Conservation (phyloP, 2,113 vertebrate genomes). For the Pteropus alecto region DNA sequence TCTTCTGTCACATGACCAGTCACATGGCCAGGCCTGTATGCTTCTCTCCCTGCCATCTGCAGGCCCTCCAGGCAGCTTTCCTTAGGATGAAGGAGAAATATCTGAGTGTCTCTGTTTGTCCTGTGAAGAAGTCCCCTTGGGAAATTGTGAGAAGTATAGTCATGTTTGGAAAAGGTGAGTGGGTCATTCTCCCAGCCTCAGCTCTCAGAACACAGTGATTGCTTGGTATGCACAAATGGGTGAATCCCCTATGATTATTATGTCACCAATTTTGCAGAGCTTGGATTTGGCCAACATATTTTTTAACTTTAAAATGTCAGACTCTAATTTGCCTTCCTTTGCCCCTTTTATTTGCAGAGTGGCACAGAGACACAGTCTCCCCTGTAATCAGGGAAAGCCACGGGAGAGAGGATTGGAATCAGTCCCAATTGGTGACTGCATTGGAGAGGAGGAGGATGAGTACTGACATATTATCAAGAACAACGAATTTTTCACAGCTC, state of each 20-base stretch:
- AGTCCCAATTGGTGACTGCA: not conserved
- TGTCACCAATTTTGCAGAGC: slow-evolving; percentile 54
- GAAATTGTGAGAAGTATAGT: slow-evolving; percentile 80
- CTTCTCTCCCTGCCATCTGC: slow-evolving; percentile 23
- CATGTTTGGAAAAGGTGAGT: slow-evolving; percentile 82
- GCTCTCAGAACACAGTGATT: not conserved
- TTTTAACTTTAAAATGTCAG: not conserved
- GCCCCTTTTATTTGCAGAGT: not conserved
- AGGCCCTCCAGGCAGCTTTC: slow-evolving; percentile 66
- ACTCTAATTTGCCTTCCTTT: not conserved
- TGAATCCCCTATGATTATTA: slow-evolving; percentile 39
- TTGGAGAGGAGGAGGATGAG: not conserved
- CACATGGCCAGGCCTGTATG: fast-evolving
- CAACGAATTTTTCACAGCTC: not conserved
- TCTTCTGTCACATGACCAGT: not conserved
- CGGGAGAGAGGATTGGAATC: not conserved
- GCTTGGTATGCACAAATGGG: slow-evolving; percentile 24
- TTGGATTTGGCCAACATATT: slow-evolving; percentile 16
- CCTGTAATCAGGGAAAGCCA: not conserved
- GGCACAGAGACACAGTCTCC: not conserved
- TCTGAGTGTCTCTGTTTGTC: slow-evolving; percentile 41
- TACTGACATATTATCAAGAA: not conserved
- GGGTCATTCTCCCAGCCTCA: slow-evolving; percentile 21
- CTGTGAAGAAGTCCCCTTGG: slow-evolving; percentile 80
- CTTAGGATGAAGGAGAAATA: slow-evolving; percentile 76